Base-by-base conservation (phyloP, 1,140 invertebrate genomes). In the Samia ricini region DNA sequence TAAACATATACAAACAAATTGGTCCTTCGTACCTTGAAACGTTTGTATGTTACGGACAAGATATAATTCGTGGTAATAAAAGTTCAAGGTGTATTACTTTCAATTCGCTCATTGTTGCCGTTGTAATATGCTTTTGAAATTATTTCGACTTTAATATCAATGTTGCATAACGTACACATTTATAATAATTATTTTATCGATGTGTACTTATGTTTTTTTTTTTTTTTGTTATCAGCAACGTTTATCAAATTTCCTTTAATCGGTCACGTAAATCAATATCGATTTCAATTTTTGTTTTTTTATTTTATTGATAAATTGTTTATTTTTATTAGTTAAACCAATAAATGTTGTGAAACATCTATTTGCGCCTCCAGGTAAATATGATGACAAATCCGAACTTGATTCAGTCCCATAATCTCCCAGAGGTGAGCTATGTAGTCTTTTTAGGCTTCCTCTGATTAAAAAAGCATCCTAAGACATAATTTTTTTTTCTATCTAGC, bases 21-120 rank as follows among this genome's bases (percentile, higher is more conserved):
- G 26, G 56, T 57, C 24, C 56, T 57, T 19, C n/a, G 56, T 57
- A 42, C 56, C 56, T 57, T 57, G 18, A 18, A 19, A 23, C 18
- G 56, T 21, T 52, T 52, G 19, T 12, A 20, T 52, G 51, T 52
- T 52, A 22, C 51, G 51, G 20, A 52, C 23, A 15, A 21, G 51
- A 29, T 29, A n/a, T 42, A 12, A 42, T 42, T 42, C 33, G 51
- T 58, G 62, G 26, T 54, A 64, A 33, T 59, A 68, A 68, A 68
- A 69, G 67, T 65, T 69, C 67, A 69, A 69, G 67, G 67, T 65
- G 42, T 23, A 24, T 65, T 56, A 69, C 67, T 69, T 69, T 69
- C 67, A 60, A 65, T 69, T 67, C 57, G 50, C 63, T 69, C 26
- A 56, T 55, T 61, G 60, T 55, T 59, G 57, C 22, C 57, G 36